Evolutionary conservation across 2,113 vertebrate species (phyloP).

Genomic region (Peromyscus polionotus): DNA sequence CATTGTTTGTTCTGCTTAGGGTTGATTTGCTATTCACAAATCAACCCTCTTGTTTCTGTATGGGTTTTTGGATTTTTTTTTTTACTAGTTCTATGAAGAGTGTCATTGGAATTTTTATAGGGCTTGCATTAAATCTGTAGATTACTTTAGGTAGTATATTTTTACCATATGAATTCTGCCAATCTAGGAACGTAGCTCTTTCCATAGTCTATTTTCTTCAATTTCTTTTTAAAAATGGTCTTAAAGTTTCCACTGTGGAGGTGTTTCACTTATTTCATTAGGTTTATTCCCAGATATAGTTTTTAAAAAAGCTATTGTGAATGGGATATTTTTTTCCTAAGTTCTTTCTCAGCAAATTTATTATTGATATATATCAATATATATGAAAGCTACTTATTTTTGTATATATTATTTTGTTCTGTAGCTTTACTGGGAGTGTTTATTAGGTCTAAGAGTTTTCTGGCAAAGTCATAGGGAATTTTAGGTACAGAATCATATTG

Average conservation of each 20-base stretch:
- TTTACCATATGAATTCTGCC: background rate
- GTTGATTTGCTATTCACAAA: background rate
- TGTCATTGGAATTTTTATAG: background rate
- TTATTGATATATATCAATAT: background rate
- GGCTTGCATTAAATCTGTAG: background rate
- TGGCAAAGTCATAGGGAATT: background rate
- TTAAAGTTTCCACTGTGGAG: background rate
- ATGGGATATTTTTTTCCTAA: background rate
- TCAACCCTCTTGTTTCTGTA: background rate
- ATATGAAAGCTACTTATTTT: background rate
- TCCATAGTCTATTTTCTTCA: background rate
- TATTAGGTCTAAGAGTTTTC: background rate
- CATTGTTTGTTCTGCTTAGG: background rate
- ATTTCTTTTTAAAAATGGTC: background rate
- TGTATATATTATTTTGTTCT: background rate
- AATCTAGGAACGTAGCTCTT: background rate
- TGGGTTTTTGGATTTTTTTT: background rate
- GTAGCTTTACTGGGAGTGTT: background rate
- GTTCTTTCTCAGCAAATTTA: background rate
- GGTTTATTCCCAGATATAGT: background rate
- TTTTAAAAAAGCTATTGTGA: background rate
- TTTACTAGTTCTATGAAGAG: background rate
- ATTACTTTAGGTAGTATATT: background rate
- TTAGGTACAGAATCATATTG: background rate
- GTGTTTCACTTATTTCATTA: background rate